Evolutionary conservation across 2,888 invertebrate species (phyloP).

Genomic region (Mamestra brassicae): DNA sequence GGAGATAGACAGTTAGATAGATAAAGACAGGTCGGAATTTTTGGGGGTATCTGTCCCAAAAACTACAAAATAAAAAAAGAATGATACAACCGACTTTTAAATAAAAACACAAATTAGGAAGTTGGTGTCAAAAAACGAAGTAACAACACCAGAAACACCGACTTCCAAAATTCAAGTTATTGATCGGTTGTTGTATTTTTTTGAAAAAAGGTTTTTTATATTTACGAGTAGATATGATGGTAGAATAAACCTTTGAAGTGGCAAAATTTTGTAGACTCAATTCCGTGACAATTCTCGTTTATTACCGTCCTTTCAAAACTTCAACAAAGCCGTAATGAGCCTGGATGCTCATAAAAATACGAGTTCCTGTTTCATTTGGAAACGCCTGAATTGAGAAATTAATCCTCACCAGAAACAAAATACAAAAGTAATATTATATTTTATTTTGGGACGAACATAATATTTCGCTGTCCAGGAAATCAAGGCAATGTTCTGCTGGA

Average conservation of each 20-base stretch:
- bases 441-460: not conserved
- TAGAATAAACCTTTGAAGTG: not conserved
- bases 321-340: conserved; percentile 15
- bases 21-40: too few relatives aligned
- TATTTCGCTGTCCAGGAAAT: not conserved
- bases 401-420: not conserved
- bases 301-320: conserved; percentile 31
- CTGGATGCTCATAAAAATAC: not conserved
- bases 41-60: too few relatives aligned
- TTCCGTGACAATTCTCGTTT: not conserved
- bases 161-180: too few relatives aligned
- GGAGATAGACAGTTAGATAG: too few relatives aligned
- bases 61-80: too few relatives aligned
- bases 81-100: too few relatives aligned
- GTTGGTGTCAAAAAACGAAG: too few relatives aligned
- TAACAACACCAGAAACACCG: too few relatives aligned
- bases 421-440: not conserved
- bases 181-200: too few relatives aligned
- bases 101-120: too few relatives aligned
- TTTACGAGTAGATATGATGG: not conserved
- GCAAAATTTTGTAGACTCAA: not conserved
- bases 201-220: too few relatives aligned
- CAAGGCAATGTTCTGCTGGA: not conserved
- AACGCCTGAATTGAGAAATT: not conserved
- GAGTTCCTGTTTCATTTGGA: not conserved